Evolutionary conservation across 2,888 invertebrate genomes (phyloP).

Genomic region (Nemapogon koenigi): DNA sequence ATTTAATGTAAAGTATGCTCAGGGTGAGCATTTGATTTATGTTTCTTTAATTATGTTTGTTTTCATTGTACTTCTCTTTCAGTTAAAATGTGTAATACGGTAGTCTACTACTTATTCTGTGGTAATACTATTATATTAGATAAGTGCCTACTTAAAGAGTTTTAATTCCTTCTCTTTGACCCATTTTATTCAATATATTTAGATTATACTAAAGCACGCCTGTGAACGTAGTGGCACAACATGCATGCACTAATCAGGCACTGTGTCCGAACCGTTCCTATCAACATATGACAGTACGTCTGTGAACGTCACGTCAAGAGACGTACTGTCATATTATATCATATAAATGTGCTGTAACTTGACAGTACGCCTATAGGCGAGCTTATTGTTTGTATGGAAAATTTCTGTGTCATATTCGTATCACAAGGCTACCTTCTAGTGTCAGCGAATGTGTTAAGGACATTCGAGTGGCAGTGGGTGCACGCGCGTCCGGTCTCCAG

Average conservation of each 20-base stretch:
- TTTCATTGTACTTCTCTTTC: no score
- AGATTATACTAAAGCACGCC: no score
- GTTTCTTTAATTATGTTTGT: no score
- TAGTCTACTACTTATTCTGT: no score
- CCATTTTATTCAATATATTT: no score
- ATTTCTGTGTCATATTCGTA: no score
- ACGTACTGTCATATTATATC: not conserved
- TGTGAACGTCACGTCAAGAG: not conserved
- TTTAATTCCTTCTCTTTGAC: no score
- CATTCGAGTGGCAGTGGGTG: conserved; percentile 14
- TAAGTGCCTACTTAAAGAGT: no score
- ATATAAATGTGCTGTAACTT: not conserved
- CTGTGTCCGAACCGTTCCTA: not conserved
- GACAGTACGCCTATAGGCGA: not conserved
- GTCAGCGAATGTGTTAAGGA: not conserved
- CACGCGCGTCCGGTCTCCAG: conserved; percentile 12
- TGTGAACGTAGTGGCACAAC: not conserved
- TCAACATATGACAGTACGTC: not conserved
- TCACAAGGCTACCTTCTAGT: not conserved
- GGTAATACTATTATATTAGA: no score
- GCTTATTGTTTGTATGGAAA: not conserved
- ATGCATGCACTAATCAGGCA: not conserved
- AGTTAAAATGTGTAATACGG: no score
- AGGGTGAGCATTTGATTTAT: no score
- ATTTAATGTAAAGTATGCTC: no score